These are phyloP conservation scores for Xylophagus ater DNA, from an alignment of 2,888 invertebrate genomes.

Conservation along the genomic window DNA sequence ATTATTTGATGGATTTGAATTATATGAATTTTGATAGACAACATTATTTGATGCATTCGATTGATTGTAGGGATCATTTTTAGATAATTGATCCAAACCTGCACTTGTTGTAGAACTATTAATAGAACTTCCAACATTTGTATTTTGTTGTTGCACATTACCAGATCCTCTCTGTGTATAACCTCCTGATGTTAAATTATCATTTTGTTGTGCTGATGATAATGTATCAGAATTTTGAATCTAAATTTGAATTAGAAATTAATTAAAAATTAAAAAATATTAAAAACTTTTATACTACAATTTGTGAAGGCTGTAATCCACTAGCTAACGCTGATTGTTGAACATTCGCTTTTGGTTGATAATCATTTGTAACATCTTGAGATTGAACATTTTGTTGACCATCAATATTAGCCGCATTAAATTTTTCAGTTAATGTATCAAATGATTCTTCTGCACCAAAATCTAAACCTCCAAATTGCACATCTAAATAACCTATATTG, in stretches of 20 bases:
- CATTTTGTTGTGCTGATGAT: slow-evolving; percentile 24
- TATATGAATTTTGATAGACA: slow-evolving; percentile 35
- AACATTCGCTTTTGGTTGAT: slow-evolving; percentile 31
- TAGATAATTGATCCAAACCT: slow-evolving; percentile 35
- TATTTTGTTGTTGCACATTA: slow-evolving; percentile 26
- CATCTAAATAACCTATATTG: slow-evolving; percentile 69
- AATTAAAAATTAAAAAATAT: slow-evolving; percentile 1
- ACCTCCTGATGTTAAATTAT: slow-evolving; percentile 30
- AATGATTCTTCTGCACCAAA: slow-evolving; percentile 45
- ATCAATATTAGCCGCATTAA: slow-evolving; percentile 32
- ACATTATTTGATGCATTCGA: slow-evolving; percentile 26
- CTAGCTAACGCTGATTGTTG: slow-evolving; percentile 23
- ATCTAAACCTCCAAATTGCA: slow-evolving; percentile 87
- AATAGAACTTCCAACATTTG: slow-evolving; percentile 22
- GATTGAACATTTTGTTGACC: slow-evolving; percentile 25
- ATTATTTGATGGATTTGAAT: slow-evolving; percentile 25
- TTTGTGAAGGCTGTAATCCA: slow-evolving; percentile 35
- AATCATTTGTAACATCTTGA: slow-evolving; percentile 29
- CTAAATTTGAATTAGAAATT: slow-evolving; percentile 4
- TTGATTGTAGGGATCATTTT: slow-evolving; percentile 37
- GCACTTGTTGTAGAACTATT: slow-evolving; percentile 22
- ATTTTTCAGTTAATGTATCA: slow-evolving; percentile 37
- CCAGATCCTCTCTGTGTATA: slow-evolving; percentile 29
- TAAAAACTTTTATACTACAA: slow-evolving; percentile 23
- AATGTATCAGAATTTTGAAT: slow-evolving; percentile 15